phyloP scores from a whole-genome alignment of 2,888 invertebrate genomes.

The Tuta absoluta region DNA sequence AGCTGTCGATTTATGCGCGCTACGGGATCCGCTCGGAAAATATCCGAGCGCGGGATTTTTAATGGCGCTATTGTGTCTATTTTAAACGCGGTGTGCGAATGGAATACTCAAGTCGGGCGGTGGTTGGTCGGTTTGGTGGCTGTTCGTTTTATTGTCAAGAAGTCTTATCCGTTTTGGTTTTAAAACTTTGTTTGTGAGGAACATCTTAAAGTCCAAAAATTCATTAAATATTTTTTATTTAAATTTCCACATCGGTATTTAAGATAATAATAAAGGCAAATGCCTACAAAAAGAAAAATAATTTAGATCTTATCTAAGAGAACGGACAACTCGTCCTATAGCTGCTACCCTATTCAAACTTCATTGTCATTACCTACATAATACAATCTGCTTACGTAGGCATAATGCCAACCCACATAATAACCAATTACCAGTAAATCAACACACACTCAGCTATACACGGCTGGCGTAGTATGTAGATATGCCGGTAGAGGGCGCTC shows the following conservation, averaged over 20 bases:
- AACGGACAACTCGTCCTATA: neutral
- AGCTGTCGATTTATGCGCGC: constrained; percentile 78
- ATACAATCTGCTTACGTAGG: constrained; percentile 40
- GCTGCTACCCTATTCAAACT: neutral
- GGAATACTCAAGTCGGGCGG: constrained; percentile 66
- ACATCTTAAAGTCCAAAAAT: neutral
- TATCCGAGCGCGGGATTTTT: constrained; percentile 80
- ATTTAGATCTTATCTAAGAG: neutral
- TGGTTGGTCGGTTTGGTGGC: constrained; percentile 4
- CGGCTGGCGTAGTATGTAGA: neutral
- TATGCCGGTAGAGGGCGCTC: constrained; percentile 35
- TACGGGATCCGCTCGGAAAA: constrained; percentile 78
- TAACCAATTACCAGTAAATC: constrained; percentile 15
- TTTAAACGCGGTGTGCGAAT: constrained; percentile 78
- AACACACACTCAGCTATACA: constrained; percentile 12
- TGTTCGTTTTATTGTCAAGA: constrained; percentile 1
- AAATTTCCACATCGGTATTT: no score
- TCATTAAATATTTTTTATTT: neutral
- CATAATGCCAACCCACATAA: constrained; percentile 11
- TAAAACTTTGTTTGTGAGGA: neutral
- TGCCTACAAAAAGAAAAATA: no score
- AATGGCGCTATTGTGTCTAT: constrained; percentile 79
- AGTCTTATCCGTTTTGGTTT: neutral
- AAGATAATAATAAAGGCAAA: no score
- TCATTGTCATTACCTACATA: neutral